A percentile compares a stretch with the other conserved stretches of the same genome.
These are phyloP conservation scores for Saxicola maurus DNA, from an alignment of 2,797 vertebrate species.

Conservation along the genomic window DNA sequence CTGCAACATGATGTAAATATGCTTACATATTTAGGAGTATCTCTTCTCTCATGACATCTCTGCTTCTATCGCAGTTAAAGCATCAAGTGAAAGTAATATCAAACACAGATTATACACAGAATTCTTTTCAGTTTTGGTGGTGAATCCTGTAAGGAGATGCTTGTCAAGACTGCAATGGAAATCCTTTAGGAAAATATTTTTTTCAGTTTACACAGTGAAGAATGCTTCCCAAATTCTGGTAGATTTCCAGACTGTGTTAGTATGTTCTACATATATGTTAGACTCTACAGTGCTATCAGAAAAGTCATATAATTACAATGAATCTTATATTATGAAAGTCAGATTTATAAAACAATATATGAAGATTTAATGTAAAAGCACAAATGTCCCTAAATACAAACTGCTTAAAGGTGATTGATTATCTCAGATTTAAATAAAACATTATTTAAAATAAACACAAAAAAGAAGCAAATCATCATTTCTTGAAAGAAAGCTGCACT, in stretches of 20 bases:
- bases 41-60: neutral
- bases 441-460: neutral
- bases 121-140: neutral
- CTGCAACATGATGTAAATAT: neutral
- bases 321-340: neutral
- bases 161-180: neutral
- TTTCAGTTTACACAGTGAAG: neutral
- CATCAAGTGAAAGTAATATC: neutral
- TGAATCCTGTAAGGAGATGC: neutral
- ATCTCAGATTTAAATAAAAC: neutral
- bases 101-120: neutral
- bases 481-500: neutral
- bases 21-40: neutral
- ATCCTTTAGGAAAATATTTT: neutral
- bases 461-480: neutral
- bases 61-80: neutral
- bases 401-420: neutral
- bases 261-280: neutral
- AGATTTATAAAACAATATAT: neutral
- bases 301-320: neutral
- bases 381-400: neutral
- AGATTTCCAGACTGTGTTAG: neutral
- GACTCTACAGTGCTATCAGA: neutral
- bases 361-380: neutral
- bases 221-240: neutral